A percentile compares a stretch with the other conserved stretches of the same genome.
Conservation (phyloP, 2,113 vertebrate genomes). For the Hyperopisus bebe region DNA sequence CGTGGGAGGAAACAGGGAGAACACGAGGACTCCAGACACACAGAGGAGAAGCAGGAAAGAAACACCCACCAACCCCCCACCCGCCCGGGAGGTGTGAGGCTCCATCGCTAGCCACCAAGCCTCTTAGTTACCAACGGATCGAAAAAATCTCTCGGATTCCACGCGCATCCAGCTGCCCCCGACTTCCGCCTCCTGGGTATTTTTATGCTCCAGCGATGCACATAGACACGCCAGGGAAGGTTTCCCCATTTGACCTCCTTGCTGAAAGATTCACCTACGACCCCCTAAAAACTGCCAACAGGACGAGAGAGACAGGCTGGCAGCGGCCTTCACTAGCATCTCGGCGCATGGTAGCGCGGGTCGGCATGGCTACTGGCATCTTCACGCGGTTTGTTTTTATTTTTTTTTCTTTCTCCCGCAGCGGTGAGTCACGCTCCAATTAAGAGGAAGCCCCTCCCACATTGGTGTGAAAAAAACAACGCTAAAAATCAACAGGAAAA, state of each 20-base stretch:
- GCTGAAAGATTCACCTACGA: neutral
- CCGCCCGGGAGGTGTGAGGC: neutral
- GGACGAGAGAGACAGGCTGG: neutral
- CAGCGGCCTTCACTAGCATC: neutral
- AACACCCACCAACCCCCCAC: neutral
- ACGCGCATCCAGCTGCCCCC: neutral
- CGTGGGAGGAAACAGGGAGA: neutral
- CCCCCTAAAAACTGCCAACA: neutral
- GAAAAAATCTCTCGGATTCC: neutral
- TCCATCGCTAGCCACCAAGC: neutral
- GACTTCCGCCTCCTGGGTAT: neutral
- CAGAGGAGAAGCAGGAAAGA: neutral
- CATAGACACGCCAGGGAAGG: neutral
- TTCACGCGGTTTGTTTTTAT: neutral
- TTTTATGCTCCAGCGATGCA: neutral
- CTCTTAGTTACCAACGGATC: neutral
- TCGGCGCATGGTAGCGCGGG: neutral
- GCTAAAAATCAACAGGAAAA: neutral
- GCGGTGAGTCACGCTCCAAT: conserved; percentile 17
- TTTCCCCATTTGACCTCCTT: neutral
- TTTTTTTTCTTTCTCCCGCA: conserved; percentile 7
- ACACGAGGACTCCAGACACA: neutral
- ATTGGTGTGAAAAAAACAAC: neutral
- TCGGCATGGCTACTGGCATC: neutral
- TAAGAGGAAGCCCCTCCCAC: conserved; percentile 7